Evolutionary conservation across 2,888 invertebrate genomes (phyloP), one percentile per base, ranked within the genome.

Genomic region (Ametastegia equiseti): DNA sequence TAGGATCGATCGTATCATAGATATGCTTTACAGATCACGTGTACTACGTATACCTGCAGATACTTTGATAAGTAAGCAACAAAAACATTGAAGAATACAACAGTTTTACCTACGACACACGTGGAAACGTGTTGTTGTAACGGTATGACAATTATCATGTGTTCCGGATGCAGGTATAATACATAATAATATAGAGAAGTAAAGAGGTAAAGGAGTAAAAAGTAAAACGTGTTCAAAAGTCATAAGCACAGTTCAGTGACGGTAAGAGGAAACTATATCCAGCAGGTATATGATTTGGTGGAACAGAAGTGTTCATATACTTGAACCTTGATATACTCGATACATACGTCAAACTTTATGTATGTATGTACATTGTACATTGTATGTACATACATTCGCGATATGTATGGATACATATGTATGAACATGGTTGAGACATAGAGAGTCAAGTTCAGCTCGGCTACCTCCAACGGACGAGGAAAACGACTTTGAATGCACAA

Each of bases 91-190:
- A 65, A 65, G 39, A 15, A 69, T 27, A 71, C 7, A 30, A 15
- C 45, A 71, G 27, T n/a, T n/a, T 27, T 7, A 15, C 15, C 47
- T n/a, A n/a, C 39, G 19, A 36, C 47, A 47, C 23, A 71, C 42
- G 27, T 45, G 23, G 71, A 27, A 47, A 47, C 71, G n/a, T 47
- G 71, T 42, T 60, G 82, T 81, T 67, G 81, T 84, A 85, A 86
- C 83, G 83, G 84, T 84, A n/a, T n/a, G 80, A 83, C 83, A 82
- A 81, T n/a, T n/a, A n/a, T n/a, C 87, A 86, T 85, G 81, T 85
- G 84, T 81, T n/a, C n/a, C 73, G 47, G 80, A 80, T 69, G 50
- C 33, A 54, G 30, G 27, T 39, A 67, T 60, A 60, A 60, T 67
- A 67, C 23, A 19, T 65, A 39, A 15, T 19, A 19, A 39, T 39